Conservation (phyloP, 2,113 vertebrate species). For the Brienomyrus brachyistius region DNA sequence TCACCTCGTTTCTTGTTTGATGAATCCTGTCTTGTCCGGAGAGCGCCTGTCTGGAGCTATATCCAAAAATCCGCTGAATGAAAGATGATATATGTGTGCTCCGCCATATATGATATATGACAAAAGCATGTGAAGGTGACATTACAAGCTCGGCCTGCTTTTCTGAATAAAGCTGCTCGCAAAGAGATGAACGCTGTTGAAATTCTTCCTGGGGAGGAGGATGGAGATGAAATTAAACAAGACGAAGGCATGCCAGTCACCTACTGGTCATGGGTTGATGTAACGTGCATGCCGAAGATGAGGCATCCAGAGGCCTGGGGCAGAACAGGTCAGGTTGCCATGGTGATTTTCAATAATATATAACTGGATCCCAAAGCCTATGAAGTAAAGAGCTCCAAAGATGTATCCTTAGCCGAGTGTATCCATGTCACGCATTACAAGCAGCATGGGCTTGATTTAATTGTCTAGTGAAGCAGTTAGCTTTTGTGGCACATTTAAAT, state of each 20-base stretch:
- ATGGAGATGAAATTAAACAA: neutral
- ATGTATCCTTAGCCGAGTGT: neutral
- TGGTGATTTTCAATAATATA: conserved; percentile 14
- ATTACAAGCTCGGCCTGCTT: neutral
- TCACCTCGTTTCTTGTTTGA: neutral
- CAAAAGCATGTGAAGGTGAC: neutral
- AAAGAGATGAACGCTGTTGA: neutral
- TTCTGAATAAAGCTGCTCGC: neutral
- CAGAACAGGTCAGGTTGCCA: conserved; percentile 8
- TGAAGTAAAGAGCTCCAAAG: neutral
- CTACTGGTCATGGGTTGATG: neutral
- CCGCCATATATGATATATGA: neutral
- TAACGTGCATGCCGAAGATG: neutral
- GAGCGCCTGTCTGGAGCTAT: neutral
- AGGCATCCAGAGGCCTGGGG: neutral
- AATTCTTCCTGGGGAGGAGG: neutral
- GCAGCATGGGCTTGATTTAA: neutral
- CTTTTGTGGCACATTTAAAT: neutral
- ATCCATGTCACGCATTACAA: neutral
- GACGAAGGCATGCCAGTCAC: neutral
- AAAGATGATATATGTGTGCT: neutral
- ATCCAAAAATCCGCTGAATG: neutral
- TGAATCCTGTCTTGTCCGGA: neutral
- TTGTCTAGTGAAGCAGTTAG: neutral
- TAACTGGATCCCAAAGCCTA: neutral